Base-by-base conservation (phyloP, 1,140 invertebrate species). In the Vollenhovia emeryi region DNA sequence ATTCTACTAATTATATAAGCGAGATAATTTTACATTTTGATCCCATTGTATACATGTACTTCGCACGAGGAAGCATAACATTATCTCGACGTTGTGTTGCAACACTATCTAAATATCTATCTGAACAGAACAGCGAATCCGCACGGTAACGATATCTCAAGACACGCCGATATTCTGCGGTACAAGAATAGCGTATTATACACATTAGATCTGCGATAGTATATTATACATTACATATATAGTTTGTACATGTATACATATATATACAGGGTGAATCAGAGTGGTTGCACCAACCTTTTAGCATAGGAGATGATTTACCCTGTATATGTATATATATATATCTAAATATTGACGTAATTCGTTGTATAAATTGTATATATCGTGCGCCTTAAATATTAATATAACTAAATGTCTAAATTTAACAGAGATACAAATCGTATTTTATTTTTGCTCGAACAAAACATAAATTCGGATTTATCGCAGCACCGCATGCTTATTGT, bases 391-490 rank as follows among this genome's bases (percentile, higher is more conserved):
- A 78, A 64, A 60, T 48, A 48, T 60, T 40, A 24, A 24, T 52
- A 52, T 36, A n/a, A n/a, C 21, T 79, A 79, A 45, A 21, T 21
- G 1, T 43, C 24, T 80, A 55, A 55, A 40, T 11, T 80, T 36
- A n/a, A 27, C 21, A 55, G 15, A 52, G 15, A 21, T 40, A 40
- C 27, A 33, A 24, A 9, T 57, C 21, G 21, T 8, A 33, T 68
- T 30, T 62, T n/a, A 27, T 13, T 0, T 68, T 7, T 18, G 6
- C 18, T 43, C 8, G 6, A 71, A 18, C n/a, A 43, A 71, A 24
- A 33, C 6, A 45, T 59, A 82, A 73, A 82, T 82, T 73, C 78
- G 33, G 13, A 40, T 79, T 79, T 21, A 6, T 76, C 45, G 13
- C 33, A 68, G 2, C 66, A 9, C 15, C 48, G 6, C 9, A 2